Conservation (phyloP, 2,113 vertebrate genomes). For the Crocuta crocuta region DNA sequence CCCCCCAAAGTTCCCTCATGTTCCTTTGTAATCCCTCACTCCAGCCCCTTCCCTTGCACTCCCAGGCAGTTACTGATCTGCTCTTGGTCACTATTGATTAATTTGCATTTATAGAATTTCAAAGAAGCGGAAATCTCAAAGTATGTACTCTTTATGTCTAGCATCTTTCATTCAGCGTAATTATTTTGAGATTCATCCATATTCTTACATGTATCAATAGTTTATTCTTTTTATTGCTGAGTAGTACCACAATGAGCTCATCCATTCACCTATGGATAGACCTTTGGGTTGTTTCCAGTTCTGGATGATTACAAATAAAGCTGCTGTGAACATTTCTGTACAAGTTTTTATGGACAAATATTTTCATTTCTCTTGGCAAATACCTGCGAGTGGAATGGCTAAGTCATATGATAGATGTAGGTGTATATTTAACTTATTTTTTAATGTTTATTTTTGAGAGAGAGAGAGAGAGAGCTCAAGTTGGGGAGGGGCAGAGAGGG, state of each 20-base stretch:
- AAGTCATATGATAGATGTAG: not conserved
- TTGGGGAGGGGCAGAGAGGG: too few species aligned
- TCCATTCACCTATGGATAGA: not conserved
- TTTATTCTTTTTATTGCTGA: conserved; percentile 24
- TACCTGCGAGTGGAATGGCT: not conserved
- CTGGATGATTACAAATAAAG: not conserved
- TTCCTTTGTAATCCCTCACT: not conserved
- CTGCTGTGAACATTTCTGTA: not conserved
- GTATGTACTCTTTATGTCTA: not conserved
- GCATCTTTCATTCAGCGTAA: not conserved
- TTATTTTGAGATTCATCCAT: conserved; percentile 5
- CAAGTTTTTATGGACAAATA: not conserved
- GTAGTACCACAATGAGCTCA: not conserved
- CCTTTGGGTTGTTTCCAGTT: not conserved
- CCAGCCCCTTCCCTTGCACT: not conserved
- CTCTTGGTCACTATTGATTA: not conserved
- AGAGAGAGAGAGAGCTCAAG: too few species aligned
- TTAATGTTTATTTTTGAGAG: too few species aligned
- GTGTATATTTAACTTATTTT: not conserved
- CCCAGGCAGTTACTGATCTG: not conserved
- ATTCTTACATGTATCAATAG: not conserved
- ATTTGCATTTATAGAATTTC: conserved; percentile 5
- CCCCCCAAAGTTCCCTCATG: not conserved
- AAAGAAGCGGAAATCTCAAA: not conserved
- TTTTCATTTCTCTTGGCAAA: conserved; percentile 34